phyloP scores from a whole-genome alignment of 2,113 vertebrate species.

The Promerops cafer region DNA sequence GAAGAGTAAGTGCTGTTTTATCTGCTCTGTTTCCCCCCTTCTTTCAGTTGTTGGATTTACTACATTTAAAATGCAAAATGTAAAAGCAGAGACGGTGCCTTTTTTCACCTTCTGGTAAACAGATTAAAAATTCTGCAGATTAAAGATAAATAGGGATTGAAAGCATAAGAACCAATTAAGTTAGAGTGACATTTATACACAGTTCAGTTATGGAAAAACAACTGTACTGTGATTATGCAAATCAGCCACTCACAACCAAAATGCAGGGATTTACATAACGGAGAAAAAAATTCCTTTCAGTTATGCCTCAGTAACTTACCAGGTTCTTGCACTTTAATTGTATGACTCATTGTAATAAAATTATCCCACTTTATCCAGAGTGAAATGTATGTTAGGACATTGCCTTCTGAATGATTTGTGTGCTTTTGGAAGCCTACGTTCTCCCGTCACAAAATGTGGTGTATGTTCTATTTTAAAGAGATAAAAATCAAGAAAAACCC shows the following conservation, averaged over 20 bases:
- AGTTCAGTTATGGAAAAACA: conserved; percentile 29
- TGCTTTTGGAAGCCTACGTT: not conserved
- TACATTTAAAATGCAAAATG: not conserved
- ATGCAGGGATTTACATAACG: conserved; percentile 27
- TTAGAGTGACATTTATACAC: conserved; percentile 17
- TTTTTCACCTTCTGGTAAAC: not conserved
- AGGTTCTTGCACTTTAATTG: conserved; percentile 41
- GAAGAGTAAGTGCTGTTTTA: not conserved
- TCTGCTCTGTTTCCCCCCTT: not conserved
- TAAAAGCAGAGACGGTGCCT: not conserved
- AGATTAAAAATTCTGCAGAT: not conserved
- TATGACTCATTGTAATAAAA: conserved; percentile 44
- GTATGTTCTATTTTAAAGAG: not conserved
- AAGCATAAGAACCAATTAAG: not conserved
- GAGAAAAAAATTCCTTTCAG: conserved; percentile 38
- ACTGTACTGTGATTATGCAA: conserved; percentile 48
- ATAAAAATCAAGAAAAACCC: not conserved
- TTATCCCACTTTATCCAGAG: conserved; percentile 1
- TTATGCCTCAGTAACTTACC: conserved; percentile 29
- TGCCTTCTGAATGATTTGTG: not conserved
- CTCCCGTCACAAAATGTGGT: not conserved
- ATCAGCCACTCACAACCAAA: conserved; percentile 39
- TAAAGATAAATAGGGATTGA: not conserved
- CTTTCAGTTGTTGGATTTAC: not conserved
- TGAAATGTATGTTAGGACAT: not conserved